A percentile compares a stretch with the other conserved stretches of the same genome.
phyloP scores from a whole-genome alignment of 2,113 vertebrate genomes.

The Hippocampus guttulatus region DNA sequence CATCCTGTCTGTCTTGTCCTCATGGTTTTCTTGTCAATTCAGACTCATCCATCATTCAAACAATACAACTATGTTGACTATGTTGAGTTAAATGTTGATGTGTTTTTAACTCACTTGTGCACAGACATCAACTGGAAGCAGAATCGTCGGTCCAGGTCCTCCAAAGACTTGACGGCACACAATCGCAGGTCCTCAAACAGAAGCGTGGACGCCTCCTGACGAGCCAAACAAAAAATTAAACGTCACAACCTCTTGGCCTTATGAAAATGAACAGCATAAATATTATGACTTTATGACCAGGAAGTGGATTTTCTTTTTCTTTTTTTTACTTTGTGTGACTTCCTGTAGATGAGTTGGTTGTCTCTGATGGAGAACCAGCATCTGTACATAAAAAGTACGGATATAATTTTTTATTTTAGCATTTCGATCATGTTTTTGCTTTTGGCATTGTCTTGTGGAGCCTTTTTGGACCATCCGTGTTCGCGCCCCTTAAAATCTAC shows the following conservation, averaged over 20 bases:
- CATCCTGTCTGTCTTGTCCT: not conserved
- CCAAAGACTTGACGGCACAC: slow-evolving; percentile 68
- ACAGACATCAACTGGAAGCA: slow-evolving; percentile 75
- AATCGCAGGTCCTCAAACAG: slow-evolving; percentile 72
- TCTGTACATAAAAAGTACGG: slow-evolving; percentile 29
- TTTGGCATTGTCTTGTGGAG: too few relatives aligned
- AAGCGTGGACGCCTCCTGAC: slow-evolving; percentile 59
- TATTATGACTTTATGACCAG: not conserved
- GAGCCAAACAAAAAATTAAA: not conserved
- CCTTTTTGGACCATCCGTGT: too few relatives aligned
- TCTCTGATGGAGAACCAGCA: slow-evolving; percentile 73
- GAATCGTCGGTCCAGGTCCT: slow-evolving; percentile 65
- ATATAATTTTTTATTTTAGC: not conserved
- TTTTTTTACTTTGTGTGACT: slow-evolving; percentile 67
- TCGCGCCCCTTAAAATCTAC: too few relatives aligned
- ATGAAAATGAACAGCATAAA: not conserved
- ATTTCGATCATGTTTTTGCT: too few relatives aligned
- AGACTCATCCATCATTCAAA: too few relatives aligned
- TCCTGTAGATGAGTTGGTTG: slow-evolving; percentile 70
- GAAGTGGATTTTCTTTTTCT: not conserved
- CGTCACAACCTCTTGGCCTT: not conserved
- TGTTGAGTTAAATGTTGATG: not conserved
- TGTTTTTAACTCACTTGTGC: slow-evolving; percentile 59
- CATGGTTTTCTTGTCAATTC: too few relatives aligned
- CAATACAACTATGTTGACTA: too few relatives aligned